A percentile compares a stretch with the other conserved stretches of the same genome.
Conservation (phyloP, 1,140 invertebrate genomes). For the Mizuhopecten yessoensis region DNA sequence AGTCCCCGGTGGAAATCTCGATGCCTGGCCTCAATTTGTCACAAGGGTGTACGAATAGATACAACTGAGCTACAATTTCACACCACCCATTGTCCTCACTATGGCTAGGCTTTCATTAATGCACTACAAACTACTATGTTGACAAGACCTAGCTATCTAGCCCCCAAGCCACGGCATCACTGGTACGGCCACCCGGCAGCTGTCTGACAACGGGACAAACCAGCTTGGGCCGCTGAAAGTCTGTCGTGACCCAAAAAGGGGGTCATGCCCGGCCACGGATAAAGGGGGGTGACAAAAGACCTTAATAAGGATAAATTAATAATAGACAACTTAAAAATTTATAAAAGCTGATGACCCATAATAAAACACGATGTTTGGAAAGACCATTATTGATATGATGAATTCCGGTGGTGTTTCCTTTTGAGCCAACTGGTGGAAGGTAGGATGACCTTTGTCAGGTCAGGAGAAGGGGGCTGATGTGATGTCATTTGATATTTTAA, state of each 20-base stretch:
- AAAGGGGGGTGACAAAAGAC: not conserved
- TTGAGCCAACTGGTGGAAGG: not conserved
- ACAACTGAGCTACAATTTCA: constrained; percentile 20
- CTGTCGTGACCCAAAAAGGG: constrained; percentile 31
- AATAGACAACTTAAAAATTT: constrained; percentile 28
- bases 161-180: not conserved
- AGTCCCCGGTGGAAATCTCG: not conserved
- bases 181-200: not conserved
- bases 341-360: constrained; percentile 32
- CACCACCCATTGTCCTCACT: not conserved
- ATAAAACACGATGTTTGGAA: not conserved
- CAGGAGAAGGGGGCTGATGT: not conserved
- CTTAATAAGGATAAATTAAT: constrained; percentile 40
- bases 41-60: constrained; percentile 15
- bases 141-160: constrained; percentile 16
- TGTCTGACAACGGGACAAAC: constrained; percentile 1
- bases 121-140: constrained; percentile 38
- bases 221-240: not conserved
- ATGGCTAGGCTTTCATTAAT: constrained; percentile 16
- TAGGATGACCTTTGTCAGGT: not conserved
- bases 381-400: not conserved
- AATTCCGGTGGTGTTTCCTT: not conserved
- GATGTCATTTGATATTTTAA: constrained; percentile 13
- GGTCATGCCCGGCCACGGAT: constrained; percentile 20
- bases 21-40: constrained; percentile 14